Base-by-base conservation (phyloP, 2,797 vertebrate species). In the Jordanella pulchra region DNA sequence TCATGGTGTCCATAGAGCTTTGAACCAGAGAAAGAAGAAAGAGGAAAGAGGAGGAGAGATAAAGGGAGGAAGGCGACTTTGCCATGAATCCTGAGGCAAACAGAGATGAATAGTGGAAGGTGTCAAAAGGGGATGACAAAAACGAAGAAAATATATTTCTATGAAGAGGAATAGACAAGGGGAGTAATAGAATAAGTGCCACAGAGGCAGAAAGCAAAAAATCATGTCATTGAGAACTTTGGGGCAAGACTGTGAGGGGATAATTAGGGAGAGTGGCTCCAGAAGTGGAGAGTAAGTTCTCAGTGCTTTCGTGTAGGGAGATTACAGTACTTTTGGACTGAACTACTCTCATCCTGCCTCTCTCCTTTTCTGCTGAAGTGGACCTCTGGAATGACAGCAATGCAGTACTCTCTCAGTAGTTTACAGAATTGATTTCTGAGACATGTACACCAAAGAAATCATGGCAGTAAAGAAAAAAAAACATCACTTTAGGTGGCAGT, bases 181-280 rank as follows among this genome's bases (percentile, higher is more conserved):
- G 3, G 2, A 39, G 65, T 58, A 56, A 71, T 45, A 63, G 71
- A 65, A 76, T 71, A 82, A 71, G 56, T 56, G 69, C 71, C 61
- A 80, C 42, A 78, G 79, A 82, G 64, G 75, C 74, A 73, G 73
- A 83, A 78, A 84, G 78, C 71, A 71, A 78, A 80, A n/a, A 74
- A 78, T 74, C 48, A 55, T 76, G 75, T 83, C 67, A 77, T 67
- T 70, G 73, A 82, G 87, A 89, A 90, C 85, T 89, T 85, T 87
- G 74, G 64, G 0, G 83, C 79, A 69, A 76, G 82, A 87, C 85
- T 93, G 87, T 90, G 82, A 91, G 78, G 72, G 77, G 81, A 88
- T 91, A 93, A 92, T 93, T 92, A 92, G 84, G 66, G 53, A 82
- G 83, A 84, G 82, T 80, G 79, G 86, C 82, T 86, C 61, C 77